Evolutionary conservation across 92 coral and sea anemone genomes (phyloP).

Genomic region (Bergia sp.): DNA sequence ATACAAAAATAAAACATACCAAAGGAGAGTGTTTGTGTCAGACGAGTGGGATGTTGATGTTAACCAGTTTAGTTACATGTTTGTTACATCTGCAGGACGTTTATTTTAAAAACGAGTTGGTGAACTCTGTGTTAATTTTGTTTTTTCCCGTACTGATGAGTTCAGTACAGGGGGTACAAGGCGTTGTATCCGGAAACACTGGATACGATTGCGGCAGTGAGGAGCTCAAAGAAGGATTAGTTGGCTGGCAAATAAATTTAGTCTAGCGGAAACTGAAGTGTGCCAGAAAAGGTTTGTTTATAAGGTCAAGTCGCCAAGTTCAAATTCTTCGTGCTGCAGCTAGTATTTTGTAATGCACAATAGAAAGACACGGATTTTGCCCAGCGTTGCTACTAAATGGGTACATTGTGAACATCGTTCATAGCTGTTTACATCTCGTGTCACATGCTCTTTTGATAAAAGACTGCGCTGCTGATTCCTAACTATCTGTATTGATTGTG

Average conservation of each 20-base stretch:
- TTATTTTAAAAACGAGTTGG: too few relatives aligned
- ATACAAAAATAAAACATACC: too few relatives aligned
- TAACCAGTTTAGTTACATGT: too few relatives aligned
- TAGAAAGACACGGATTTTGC: too few relatives aligned
- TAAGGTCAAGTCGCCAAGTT: background rate
- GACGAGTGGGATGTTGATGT: too few relatives aligned
- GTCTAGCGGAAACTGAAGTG: background rate
- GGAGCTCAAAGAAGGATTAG: background rate
- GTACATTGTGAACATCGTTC: background rate
- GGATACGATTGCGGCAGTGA: background rate
- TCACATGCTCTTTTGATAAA: background rate
- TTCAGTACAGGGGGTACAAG: constrained; percentile 8
- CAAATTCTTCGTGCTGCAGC: background rate
- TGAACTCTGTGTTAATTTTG: background rate
- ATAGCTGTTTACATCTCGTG: background rate
- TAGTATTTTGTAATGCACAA: background rate
- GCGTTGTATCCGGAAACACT: constrained; percentile 23
- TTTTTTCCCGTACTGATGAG: background rate
- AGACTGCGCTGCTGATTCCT: background rate
- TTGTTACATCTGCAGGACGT: background rate
- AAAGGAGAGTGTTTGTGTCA: too few relatives aligned
- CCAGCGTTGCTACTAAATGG: background rate
- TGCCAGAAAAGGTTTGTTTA: background rate
- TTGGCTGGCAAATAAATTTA: background rate
- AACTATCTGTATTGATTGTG: too few relatives aligned